Evolutionary conservation across 2,888 invertebrate genomes (phyloP), one percentile per base, ranked within the genome.

Genomic region (Xylota segnis): DNA sequence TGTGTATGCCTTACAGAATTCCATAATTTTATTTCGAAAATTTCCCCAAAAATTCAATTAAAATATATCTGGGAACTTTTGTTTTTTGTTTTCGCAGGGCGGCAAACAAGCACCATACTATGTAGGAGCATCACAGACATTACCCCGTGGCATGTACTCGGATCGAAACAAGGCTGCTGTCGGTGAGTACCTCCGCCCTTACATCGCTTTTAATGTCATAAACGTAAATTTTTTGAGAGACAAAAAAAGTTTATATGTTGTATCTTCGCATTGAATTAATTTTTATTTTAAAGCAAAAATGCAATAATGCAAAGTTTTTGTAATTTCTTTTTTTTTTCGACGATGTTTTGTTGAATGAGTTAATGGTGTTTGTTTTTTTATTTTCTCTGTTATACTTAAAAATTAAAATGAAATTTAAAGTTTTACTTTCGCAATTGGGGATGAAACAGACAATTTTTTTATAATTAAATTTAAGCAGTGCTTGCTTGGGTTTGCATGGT

Each of bases 71-170:
- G 43, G 43, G 23, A 16, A 27, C 14, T 70, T 61, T 66, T 47
- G 34, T 16, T 61, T 16, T 72, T 47, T n/a, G n/a, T 68, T 3
- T 47, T 89, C 89, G 32, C 88, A 92, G 92, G 90, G 91, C 89
- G 92, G 92, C 59, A 92, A 92, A 87, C 91, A 90, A 71, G 92
- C 92, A 56, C 92, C 92, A 14, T 92, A 92, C 87, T 92, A 92
- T 89, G 92, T 92, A 72, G 92, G 92, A 40, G 90, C 90, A 23
- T 91, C 92, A 34, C 92, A 92, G 87, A 92, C 92, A 14, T 88
- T 92, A 88, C 92, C 92, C 6, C 91, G 92, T 47, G 92, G 93
- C 87, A 96, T 94, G 89, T 92, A 92, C 83, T 91, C 92, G 0
- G 92, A 92, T 88, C 91, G 92, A 40, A 92, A 90, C 79, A 92